Percentiles rank a stretch among this genome's conserved stretches.
These are phyloP conservation scores for Sisor rabdophorus DNA, from an alignment of 2,113 vertebrate genomes.

Conservation along the genomic window DNA sequence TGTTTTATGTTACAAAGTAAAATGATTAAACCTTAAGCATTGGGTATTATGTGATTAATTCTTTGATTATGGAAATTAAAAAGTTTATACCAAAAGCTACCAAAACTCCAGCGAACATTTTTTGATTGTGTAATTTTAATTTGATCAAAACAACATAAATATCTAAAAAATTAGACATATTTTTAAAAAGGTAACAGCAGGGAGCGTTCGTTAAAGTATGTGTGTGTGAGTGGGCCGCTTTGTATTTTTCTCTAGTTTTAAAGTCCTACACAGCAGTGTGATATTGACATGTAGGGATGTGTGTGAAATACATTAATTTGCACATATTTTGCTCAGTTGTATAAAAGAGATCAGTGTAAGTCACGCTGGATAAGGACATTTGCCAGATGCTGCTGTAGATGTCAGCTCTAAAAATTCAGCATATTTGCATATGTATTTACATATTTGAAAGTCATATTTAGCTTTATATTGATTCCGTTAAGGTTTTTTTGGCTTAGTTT, in stretches of 20 bases:
- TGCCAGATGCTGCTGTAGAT: neutral
- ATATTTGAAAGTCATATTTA: neutral
- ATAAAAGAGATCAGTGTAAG: too few species aligned
- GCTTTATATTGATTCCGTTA: neutral
- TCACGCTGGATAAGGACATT: too few species aligned
- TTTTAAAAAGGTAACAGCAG: neutral
- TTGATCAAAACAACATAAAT: too few species aligned
- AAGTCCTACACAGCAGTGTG: neutral
- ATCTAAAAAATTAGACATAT: too few species aligned
- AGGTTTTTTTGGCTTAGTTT: neutral
- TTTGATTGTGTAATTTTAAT: too few species aligned
- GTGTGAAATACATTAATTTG: neutral
- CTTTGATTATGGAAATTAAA: neutral
- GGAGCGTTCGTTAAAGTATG: neutral
- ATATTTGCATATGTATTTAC: neutral
- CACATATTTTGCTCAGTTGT: too few species aligned
- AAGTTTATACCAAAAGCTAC: neutral
- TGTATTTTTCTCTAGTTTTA: neutral
- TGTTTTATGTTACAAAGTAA: neutral
- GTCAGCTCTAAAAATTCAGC: neutral
- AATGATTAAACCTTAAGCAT: neutral
- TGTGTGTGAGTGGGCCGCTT: neutral
- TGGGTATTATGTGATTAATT: neutral
- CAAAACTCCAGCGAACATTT: neutral
- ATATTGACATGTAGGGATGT: neutral